phyloP scores from a whole-genome alignment of 2,113 vertebrate genomes.

The Halichoeres trimaculatus region DNA sequence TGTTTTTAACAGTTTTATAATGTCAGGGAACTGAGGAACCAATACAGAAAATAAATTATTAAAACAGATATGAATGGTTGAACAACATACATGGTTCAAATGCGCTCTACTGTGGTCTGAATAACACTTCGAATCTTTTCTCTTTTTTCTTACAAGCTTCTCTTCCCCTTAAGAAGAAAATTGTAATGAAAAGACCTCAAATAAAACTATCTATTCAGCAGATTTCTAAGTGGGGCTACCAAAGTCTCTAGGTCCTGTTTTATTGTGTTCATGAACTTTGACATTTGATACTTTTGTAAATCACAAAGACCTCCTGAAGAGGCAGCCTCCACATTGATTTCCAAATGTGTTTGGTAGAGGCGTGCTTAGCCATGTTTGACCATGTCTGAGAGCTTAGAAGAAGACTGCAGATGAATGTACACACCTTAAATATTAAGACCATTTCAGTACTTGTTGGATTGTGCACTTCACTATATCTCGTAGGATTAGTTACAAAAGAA shows the following conservation, averaged over 20 bases:
- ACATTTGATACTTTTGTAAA: neutral
- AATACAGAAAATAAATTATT: neutral
- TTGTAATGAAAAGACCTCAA: neutral
- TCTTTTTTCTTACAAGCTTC: neutral
- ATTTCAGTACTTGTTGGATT: neutral
- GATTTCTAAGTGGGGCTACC: neutral
- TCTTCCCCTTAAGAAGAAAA: slow-evolving; percentile 4
- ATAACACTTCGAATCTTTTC: neutral
- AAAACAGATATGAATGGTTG: neutral
- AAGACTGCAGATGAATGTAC: neutral
- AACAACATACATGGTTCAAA: neutral
- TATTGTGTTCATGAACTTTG: neutral
- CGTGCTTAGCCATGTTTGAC: neutral
- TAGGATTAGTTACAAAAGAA: neutral
- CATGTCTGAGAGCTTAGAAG: neutral
- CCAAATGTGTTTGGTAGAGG: slow-evolving; percentile 13
- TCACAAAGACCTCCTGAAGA: neutral
- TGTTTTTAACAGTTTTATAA: neutral
- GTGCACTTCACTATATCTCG: neutral
- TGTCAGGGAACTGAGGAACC: neutral
- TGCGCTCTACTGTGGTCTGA: neutral
- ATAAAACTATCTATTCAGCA: neutral
- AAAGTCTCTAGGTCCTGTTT: neutral
- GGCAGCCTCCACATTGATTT: neutral
- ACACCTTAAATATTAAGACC: neutral